Percentiles rank a stretch among this genome's conserved stretches.
These are phyloP conservation scores for Lithosia quadra DNA, from an alignment of 2,888 invertebrate species.

Conservation along the genomic window DNA sequence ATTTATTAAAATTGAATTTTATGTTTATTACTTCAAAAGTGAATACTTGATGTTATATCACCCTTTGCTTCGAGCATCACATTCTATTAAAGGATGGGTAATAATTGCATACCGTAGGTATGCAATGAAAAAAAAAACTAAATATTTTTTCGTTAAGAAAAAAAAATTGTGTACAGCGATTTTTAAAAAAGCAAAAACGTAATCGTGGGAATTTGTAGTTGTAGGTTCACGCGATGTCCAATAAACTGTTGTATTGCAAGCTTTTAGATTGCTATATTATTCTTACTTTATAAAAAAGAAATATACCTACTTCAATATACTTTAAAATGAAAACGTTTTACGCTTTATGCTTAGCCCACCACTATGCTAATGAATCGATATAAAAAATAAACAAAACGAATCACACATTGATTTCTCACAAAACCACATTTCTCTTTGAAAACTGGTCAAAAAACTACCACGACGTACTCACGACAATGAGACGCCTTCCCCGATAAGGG, in stretches of 20 bases:
- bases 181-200: too few species aligned
- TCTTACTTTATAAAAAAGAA: neutral
- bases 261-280: too few species aligned
- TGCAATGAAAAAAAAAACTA: too few species aligned
- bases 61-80: neutral
- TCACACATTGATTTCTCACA: constrained; percentile 17
- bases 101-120: neutral
- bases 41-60: neutral
- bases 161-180: too few species aligned
- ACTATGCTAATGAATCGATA: constrained; percentile 21
- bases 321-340: constrained; percentile 21
- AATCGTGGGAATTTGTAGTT: too few species aligned
- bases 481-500: constrained; percentile 62
- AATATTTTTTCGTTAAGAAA: too few species aligned
- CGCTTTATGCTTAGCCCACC: constrained; percentile 7
- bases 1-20: too few species aligned
- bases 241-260: too few species aligned
- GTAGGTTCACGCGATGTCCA: too few species aligned
- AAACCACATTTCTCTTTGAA: constrained; percentile 38
- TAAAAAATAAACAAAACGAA: constrained; percentile 16
- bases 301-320: neutral
- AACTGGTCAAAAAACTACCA: constrained; percentile 53
- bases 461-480: constrained; percentile 53
- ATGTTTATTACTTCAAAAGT: neutral
- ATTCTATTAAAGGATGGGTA: neutral